Base-by-base conservation (phyloP, 1,140 invertebrate genomes). In the Cherax quadricarinatus region DNA sequence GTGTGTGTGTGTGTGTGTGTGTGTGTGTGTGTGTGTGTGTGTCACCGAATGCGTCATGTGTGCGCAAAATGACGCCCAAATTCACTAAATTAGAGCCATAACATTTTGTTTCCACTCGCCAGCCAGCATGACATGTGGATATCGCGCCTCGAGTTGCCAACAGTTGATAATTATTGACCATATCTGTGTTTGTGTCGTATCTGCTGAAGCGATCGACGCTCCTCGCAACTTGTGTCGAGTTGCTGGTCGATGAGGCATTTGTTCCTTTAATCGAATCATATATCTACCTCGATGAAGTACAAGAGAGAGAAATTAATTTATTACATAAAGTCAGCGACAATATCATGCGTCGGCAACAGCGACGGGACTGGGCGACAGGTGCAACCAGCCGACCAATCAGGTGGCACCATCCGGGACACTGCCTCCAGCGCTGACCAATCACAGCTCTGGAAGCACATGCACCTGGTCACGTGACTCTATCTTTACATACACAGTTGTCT, bases 331-430 rank as follows among this genome's bases (percentile, higher is more conserved):
- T 53, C 51, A 1, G 66, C 85, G 85, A 87, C 75, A 80, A 88
- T 88, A 88, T 88, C 86, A 88, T 75, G 80, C 41, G 88, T 49
- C 57, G 88, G 88, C 88, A 90, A 90, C 88, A 90, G 62, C 60
- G 81, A 66, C 57, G 51, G 66, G 80, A 24, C 16, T 41, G 48
- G 81, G 88, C 66, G 81, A 85, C 81, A 84, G 82, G 88, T 84
- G 66, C 62, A 6, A 21, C 53, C n/a, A 21, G 53, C 80, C 62
- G 80, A 90, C 88, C 88, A 90, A 90, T 90, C 81, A 49, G 78
- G 82, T 84, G 66, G 88, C 70, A 24, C 81, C 82, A 90, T 90
- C 88, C 88, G 88, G 88, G 81, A 90, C 84, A 90, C 88, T 73
- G 51, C 62, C 82, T 57, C 82, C 81, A 78, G 4, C n/a, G 16